Base-by-base conservation (phyloP, 2,113 vertebrate genomes). In the Gadus chalcogrammus region DNA sequence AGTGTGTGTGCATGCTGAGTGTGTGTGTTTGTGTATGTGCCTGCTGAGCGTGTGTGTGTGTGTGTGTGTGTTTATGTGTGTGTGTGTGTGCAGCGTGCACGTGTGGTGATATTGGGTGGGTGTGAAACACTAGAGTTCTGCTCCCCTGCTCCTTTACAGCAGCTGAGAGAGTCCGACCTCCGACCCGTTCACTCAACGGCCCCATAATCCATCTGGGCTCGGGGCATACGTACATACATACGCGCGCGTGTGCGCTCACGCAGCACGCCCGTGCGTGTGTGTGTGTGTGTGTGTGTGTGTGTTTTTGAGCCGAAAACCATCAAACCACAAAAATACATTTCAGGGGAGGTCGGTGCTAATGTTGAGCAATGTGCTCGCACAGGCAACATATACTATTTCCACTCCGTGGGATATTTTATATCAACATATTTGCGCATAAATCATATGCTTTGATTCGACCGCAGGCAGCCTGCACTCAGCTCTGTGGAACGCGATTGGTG, bases 161-260 rank as follows among this genome's bases (percentile, higher is more conserved):
- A 76, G 77, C 68, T 69, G 63, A 82, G 70, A 80, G 69, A 73
- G 70, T 71, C 61, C 82, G 80, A 87, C 60, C 84, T 60, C 65
- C 81, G 77, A 83, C 85, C 85, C 52, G 63, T 22, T 82, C 80
- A 79, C 67, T 90, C 85, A 85, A 77, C 82, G 82, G 80, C 72
- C 24, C 67, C n/a, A 20, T 75, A 78, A 72, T 66, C 74, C 79
- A 61, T 74, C 38, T 72, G 67, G 64, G 5, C 75, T 79, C 58
- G 67, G 53, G 58, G 56, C 18, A 56, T 65, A 35, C 72, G 70
- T 58, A 75, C 75, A 66, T 78, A 67, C 56, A 5, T n/a, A 53
- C 12, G 52, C 9, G 71, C 66, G 69, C 18, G 69, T 62, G 0
- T 71, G 73, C 22, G 22, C 22, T 24, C 22, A 24, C 22, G 22